These are phyloP conservation scores for Phalera bucephala DNA, from an alignment of 2,888 invertebrate species.

Conservation along the genomic window DNA sequence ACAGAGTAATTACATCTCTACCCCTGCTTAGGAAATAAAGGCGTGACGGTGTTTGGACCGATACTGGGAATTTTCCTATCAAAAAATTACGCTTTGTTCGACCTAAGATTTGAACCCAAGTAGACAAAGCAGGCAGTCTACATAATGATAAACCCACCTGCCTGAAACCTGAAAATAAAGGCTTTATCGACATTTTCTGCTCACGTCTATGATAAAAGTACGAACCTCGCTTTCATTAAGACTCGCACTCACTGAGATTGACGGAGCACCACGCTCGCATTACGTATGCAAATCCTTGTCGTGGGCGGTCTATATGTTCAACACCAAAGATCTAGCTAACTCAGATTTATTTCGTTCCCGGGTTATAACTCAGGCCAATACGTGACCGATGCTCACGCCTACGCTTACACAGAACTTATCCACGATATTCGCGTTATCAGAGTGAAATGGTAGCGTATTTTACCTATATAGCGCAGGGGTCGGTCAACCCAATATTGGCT, in stretches of 20 bases:
- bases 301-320: slow-evolving; percentile 60
- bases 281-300: slow-evolving; percentile 39
- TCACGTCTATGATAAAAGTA: not conserved
- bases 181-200: not conserved
- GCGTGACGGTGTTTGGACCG: too few species aligned
- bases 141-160: too few species aligned
- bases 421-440: slow-evolving; percentile 50
- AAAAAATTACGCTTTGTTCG: too few species aligned
- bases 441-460: slow-evolving; percentile 69
- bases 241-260: slow-evolving; percentile 3
- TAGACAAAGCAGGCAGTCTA: too few species aligned
- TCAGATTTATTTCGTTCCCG: slow-evolving; percentile 69
- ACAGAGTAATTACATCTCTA: too few species aligned
- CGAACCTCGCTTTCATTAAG: slow-evolving; percentile 1
- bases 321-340: slow-evolving; percentile 43
- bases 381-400: slow-evolving; percentile 79
- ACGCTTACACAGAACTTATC: slow-evolving; percentile 53
- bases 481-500: slow-evolving; percentile 55
- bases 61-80: too few species aligned
- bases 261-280: slow-evolving; percentile 12
- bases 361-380: slow-evolving; percentile 74
- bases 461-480: slow-evolving; percentile 55
- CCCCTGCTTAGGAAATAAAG: too few species aligned
- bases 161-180: too few species aligned
- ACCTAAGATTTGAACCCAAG: too few species aligned